Conservation (phyloP, 1,140 invertebrate species). For the Apis florea region DNA sequence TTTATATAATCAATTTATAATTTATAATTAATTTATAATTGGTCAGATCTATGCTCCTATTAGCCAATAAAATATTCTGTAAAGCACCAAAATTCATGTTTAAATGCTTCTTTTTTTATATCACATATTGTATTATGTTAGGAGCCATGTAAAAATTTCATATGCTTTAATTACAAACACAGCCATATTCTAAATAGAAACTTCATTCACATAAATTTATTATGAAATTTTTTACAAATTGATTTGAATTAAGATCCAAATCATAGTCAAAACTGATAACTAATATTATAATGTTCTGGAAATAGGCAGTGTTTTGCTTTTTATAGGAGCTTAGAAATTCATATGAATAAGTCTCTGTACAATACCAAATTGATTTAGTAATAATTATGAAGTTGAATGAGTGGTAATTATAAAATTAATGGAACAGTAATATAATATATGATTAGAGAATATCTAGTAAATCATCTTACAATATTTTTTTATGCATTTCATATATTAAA, state of each 20-base stretch:
- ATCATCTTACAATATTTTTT: conserved; percentile 17
- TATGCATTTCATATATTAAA: conserved; percentile 18
- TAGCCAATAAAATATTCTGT: neutral
- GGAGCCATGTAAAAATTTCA: conserved; percentile 27
- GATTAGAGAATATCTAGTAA: conserved; percentile 23
- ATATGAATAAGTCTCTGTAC: conserved; percentile 49
- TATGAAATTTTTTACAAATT: conserved; percentile 47
- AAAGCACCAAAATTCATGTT: conserved; percentile 3
- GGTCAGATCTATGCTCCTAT: neutral
- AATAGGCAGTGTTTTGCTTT: conserved; percentile 61
- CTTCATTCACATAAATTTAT: conserved; percentile 52
- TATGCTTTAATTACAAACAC: conserved; percentile 49
- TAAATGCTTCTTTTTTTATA: conserved; percentile 28
- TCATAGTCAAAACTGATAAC: conserved; percentile 44
- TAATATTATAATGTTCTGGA: conserved; percentile 54
- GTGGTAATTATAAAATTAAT: conserved; percentile 43
- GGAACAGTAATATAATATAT: conserved; percentile 32
- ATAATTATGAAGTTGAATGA: too few species aligned
- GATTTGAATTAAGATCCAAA: conserved; percentile 36
- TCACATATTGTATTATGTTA: conserved; percentile 31
- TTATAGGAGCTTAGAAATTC: conserved; percentile 57
- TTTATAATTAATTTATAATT: conserved; percentile 1
- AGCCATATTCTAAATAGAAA: conserved; percentile 53
- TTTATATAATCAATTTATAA: conserved; percentile 12
- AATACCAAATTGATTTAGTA: conserved; percentile 41